A percentile compares a stretch with the other conserved stretches of the same genome.
phyloP scores from a whole-genome alignment of 2,113 vertebrate species.

The Alethe diademata region DNA sequence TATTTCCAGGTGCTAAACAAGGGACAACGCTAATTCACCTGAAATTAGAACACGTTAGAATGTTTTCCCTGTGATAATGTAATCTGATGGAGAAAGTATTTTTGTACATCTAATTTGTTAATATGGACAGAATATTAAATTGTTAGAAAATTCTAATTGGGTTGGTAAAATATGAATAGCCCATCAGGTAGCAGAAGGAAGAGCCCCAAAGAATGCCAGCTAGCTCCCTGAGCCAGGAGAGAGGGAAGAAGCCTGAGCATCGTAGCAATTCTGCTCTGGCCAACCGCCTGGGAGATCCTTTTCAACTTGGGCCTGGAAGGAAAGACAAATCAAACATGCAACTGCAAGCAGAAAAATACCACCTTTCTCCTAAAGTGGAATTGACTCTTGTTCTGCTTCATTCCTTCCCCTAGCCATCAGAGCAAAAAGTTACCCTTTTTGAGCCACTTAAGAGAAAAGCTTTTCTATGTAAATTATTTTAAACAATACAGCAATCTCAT shows the following conservation, averaged over 20 bases:
- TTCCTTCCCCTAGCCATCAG: neutral
- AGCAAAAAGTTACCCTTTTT: neutral
- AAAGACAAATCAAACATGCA: neutral
- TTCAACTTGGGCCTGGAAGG: neutral
- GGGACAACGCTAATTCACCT: neutral
- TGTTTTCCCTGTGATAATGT: neutral
- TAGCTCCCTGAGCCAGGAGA: neutral
- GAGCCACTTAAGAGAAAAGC: neutral
- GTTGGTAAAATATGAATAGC: neutral
- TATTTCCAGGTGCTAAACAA: neutral
- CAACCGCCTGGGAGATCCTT: neutral
- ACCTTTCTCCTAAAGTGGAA: neutral
- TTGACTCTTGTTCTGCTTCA: neutral
- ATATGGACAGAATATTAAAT: neutral
- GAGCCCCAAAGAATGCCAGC: neutral
- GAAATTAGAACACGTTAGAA: neutral
- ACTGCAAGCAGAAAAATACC: neutral
- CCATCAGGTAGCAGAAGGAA: neutral
- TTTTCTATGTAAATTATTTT: neutral
- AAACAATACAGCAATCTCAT: neutral
- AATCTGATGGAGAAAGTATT: neutral
- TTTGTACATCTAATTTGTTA: neutral
- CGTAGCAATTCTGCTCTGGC: fast-evolving
- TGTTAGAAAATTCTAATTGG: neutral
- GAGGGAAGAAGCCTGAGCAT: neutral